Evolutionary conservation across 2,888 invertebrate species (phyloP), one percentile per base, ranked within the genome.

Genomic region (Drosophila testacea): DNA sequence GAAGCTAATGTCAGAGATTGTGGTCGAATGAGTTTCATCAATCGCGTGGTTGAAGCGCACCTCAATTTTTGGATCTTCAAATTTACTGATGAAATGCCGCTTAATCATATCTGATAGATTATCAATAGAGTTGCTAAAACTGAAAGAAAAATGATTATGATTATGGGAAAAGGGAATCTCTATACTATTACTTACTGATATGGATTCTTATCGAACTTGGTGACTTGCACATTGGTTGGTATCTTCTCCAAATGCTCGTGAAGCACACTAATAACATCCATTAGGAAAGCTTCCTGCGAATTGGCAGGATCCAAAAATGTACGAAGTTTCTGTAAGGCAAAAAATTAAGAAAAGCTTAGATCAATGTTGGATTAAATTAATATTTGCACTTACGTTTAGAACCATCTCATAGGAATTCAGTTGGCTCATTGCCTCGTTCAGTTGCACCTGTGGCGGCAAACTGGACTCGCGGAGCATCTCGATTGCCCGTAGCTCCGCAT

Each of bases 401-500:
- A 80, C 54, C 7, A 62, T 73, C 22, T 89, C 87, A 36, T 83
- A 83, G 63, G 83, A 83, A 54, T 71, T 78, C 7, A 92, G 79
- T 52, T 69, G 79, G 7, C 63, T 47, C 56, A 79, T 73, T 1
- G 89, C 83, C 41, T 79, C 77, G 50, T 84, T 83, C n/a, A 92
- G 75, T 27, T 77, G 61, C 32, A 79, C 61, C 41, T 92, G 91
- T 1, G 89, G 74, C 7, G 68, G 55, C 44, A 77, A 64, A 50
- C 90, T 89, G 64, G 79, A 63, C 51, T 88, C 74, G 48, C 83
- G 85, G 22, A 92, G 83, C 34, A 74, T 69, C 7, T 88, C 79
- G 9, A 89, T 66, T 16, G 88, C 70, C 55, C 83, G 70, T 32
- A 83, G 79, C 51, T 92, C 92, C 36, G 90, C 79, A 46, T 82